These are phyloP conservation scores for Malacosoma neustria DNA, from an alignment of 2,888 invertebrate genomes.

Conservation along the genomic window DNA sequence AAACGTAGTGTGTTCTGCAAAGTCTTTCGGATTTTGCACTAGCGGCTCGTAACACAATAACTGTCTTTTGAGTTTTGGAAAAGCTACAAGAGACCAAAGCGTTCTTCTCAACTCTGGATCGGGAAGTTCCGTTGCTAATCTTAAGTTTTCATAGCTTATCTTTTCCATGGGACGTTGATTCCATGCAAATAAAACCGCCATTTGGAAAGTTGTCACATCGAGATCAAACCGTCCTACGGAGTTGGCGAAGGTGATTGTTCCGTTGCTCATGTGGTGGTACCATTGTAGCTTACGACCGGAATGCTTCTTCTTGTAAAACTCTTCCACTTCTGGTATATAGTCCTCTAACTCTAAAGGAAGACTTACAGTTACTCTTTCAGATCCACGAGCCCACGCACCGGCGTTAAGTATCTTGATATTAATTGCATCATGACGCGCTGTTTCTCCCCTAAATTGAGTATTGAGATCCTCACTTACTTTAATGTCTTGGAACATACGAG, in stretches of 20 bases:
- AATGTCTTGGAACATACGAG: slow-evolving; percentile 98
- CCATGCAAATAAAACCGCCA: slow-evolving; percentile 99
- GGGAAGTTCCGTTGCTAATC: slow-evolving; percentile 96
- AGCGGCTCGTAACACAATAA: slow-evolving; percentile 87
- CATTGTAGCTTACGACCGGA: slow-evolving; percentile 98
- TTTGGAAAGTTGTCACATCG: slow-evolving; percentile 99
- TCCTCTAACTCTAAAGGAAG: slow-evolving; percentile 98
- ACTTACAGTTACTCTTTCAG: slow-evolving; percentile 95
- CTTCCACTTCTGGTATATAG: slow-evolving; percentile 99
- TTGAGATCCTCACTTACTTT: slow-evolving; percentile 98
- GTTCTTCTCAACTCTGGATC: slow-evolving; percentile 96
- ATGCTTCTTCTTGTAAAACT: slow-evolving; percentile 98
- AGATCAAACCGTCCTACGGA: slow-evolving; percentile 95
- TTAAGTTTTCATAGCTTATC: slow-evolving; percentile 96
- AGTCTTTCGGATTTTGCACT: slow-evolving; percentile 93
- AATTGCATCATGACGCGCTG: slow-evolving; percentile 88
- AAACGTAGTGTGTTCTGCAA: slow-evolving; percentile 93
- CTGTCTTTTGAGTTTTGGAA: slow-evolving; percentile 96
- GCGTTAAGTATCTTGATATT: slow-evolving; percentile 99
- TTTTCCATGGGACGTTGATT: slow-evolving; percentile 95
- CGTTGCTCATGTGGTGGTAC: slow-evolving; percentile 99
- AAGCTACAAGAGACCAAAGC: slow-evolving; percentile 95
- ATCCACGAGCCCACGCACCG: slow-evolving; percentile 97
- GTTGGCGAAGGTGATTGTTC: slow-evolving; percentile 96
- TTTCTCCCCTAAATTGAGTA: slow-evolving; percentile 91